Conservation (phyloP, 2,888 invertebrate species). For the Mamestra brassicae region DNA sequence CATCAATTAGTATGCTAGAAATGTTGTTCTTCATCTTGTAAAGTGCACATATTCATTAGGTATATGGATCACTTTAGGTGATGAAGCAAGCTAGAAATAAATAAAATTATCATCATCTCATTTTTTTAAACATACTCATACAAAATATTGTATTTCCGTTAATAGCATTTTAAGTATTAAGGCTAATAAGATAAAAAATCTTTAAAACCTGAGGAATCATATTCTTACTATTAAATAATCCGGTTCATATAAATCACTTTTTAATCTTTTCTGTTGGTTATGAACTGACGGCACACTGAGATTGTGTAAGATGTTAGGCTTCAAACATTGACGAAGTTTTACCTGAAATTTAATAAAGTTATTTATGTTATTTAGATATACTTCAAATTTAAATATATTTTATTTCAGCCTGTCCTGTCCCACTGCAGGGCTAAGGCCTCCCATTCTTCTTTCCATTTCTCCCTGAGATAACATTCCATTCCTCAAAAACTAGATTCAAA, state of each 20-base stretch:
- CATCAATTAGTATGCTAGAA: neutral
- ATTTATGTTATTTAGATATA: neutral
- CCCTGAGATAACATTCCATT: too few relatives aligned
- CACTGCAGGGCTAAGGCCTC: too few relatives aligned
- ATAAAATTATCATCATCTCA: neutral
- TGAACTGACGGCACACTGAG: conserved; percentile 53
- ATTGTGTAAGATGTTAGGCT: conserved; percentile 50
- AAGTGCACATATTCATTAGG: too few relatives aligned
- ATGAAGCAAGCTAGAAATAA: neutral
- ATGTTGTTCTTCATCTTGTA: neutral
- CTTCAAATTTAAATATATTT: neutral
- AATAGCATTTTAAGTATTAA: neutral
- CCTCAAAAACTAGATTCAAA: neutral
- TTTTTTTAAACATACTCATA: neutral
- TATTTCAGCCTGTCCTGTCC: too few relatives aligned
- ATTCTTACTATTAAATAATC: conserved; percentile 93
- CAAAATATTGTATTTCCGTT: neutral
- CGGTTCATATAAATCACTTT: conserved; percentile 92
- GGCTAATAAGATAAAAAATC: neutral
- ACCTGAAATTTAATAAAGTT: conserved; percentile 70
- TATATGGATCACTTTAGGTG: neutral
- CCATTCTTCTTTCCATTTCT: too few relatives aligned
- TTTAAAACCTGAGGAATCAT: neutral
- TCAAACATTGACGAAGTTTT: conserved; percentile 68
- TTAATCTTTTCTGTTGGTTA: conserved; percentile 74